Conservation (phyloP, 2,113 vertebrate species). For the Pogona vitticeps region DNA sequence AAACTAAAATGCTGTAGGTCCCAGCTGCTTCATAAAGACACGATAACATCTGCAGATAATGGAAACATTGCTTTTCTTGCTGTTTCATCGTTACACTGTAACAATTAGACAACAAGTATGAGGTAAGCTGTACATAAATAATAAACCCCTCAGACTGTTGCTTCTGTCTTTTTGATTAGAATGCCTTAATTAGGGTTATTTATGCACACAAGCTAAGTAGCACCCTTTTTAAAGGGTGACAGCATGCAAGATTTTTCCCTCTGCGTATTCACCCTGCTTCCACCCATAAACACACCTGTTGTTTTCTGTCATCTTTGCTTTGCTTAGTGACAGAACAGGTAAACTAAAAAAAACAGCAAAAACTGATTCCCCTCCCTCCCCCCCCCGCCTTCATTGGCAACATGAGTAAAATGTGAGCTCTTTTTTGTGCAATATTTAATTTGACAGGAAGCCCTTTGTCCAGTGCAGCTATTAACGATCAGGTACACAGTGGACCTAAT, state of each 20-base stretch:
- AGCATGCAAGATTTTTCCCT: background rate
- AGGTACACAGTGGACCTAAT: constrained; percentile 63
- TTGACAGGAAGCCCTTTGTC: constrained; percentile 43
- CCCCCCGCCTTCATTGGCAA: background rate
- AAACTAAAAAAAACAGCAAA: constrained; percentile 6
- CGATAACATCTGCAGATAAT: background rate
- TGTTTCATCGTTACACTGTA: background rate
- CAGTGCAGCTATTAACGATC: constrained; percentile 61
- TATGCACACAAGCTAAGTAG: constrained; percentile 15
- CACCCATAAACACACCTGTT: constrained; percentile 22
- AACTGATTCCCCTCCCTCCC: constrained; percentile 26
- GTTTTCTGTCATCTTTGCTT: constrained; percentile 43
- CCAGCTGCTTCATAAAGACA: background rate
- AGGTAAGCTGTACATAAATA: background rate
- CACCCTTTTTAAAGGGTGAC: background rate
- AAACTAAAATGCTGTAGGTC: background rate
- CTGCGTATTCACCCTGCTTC: background rate
- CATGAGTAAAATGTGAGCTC: constrained; percentile 9
- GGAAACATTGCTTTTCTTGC: background rate
- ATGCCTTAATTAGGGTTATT: background rate
- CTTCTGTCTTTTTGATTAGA: background rate
- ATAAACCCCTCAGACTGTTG: background rate
- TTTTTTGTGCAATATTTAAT: constrained; percentile 10
- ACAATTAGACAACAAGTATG: background rate
- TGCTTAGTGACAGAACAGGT: constrained; percentile 41